Conservation (phyloP, 35 echinoderm and acorn worm genomes). For the Nesometra sesokonis region DNA sequence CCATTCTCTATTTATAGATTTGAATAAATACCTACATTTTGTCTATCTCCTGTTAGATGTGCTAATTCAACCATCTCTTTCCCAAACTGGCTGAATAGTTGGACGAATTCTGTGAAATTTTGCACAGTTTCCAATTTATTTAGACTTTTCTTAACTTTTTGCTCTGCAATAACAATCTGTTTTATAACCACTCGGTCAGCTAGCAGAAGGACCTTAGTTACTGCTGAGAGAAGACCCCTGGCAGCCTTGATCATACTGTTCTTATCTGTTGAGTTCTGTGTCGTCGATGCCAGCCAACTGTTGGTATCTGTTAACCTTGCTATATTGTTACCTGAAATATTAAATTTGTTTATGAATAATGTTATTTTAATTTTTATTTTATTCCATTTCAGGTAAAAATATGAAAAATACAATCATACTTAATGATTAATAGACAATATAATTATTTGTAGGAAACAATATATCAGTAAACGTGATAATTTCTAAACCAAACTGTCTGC, state of each 20-base stretch:
- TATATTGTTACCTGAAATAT: constrained; percentile 57
- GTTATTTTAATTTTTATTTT: too few species aligned
- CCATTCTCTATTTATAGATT: too few species aligned
- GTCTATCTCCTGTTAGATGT: constrained; percentile 89
- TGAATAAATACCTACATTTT: constrained; percentile 49
- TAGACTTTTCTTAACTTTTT: constrained; percentile 52
- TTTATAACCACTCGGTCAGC: constrained; percentile 88
- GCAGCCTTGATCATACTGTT: constrained; percentile 79
- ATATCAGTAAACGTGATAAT: too few species aligned
- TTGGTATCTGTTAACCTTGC: constrained; percentile 83
- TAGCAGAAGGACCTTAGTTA: constrained; percentile 69
- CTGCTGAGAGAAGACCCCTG: constrained; percentile 81
- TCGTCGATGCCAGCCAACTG: constrained; percentile 49
- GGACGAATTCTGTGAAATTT: constrained; percentile 93
- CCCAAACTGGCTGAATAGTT: constrained; percentile 97
- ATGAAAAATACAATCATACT: too few species aligned
- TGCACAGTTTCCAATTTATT: constrained; percentile 67
- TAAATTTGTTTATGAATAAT: too few species aligned
- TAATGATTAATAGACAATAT: too few species aligned
- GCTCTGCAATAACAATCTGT: constrained; percentile 44
- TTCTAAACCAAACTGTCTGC: too few species aligned
- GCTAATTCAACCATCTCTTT: constrained; percentile 98
- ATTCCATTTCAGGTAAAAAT: too few species aligned
- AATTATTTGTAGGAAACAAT: too few species aligned
- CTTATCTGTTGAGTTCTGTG: constrained; percentile 51